phyloP scores from a whole-genome alignment of 92 coral and sea anemone species.

The Zoanthus sociatus region DNA sequence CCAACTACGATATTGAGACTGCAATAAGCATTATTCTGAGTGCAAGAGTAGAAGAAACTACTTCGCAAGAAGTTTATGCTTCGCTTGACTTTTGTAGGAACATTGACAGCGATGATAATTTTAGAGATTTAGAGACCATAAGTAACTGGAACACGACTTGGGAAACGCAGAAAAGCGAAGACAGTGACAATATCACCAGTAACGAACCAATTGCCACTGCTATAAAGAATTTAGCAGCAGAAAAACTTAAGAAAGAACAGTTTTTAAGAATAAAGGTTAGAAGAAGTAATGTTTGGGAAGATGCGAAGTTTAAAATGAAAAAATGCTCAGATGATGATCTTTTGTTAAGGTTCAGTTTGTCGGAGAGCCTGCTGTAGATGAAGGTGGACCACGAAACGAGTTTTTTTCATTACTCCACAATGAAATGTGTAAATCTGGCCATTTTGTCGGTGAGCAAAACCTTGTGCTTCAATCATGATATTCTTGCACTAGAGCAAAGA shows the following conservation, averaged over 20 bases:
- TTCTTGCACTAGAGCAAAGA: too few relatives aligned
- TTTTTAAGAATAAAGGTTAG: slow-evolving; percentile 43
- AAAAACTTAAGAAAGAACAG: slow-evolving; percentile 20
- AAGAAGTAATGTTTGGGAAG: slow-evolving; percentile 49
- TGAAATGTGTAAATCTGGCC: too few relatives aligned
- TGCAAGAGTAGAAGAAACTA: slow-evolving; percentile 36
- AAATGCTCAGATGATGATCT: slow-evolving; percentile 44
- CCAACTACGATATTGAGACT: slow-evolving; percentile 46
- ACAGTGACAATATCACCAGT: background rate
- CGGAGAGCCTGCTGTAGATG: too few relatives aligned
- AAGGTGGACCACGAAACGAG: too few relatives aligned
- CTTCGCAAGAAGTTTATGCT: slow-evolving; percentile 55
- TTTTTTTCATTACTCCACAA: too few relatives aligned
- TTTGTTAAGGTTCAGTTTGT: background rate
- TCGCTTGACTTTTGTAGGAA: slow-evolving; percentile 59
- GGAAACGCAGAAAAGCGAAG: slow-evolving; percentile 7
- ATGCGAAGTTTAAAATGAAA: slow-evolving; percentile 53
- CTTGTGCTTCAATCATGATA: too few relatives aligned
- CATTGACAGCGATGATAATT: slow-evolving; percentile 51
- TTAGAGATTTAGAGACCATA: slow-evolving; percentile 30
- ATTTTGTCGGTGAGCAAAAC: too few relatives aligned
- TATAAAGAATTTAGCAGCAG: slow-evolving; percentile 5
- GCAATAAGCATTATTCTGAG: slow-evolving; percentile 49
- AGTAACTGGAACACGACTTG: background rate
- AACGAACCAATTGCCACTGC: slow-evolving; percentile 6